Conservation (phyloP, 2,113 vertebrate species). For the Mormyrus lacerda region DNA sequence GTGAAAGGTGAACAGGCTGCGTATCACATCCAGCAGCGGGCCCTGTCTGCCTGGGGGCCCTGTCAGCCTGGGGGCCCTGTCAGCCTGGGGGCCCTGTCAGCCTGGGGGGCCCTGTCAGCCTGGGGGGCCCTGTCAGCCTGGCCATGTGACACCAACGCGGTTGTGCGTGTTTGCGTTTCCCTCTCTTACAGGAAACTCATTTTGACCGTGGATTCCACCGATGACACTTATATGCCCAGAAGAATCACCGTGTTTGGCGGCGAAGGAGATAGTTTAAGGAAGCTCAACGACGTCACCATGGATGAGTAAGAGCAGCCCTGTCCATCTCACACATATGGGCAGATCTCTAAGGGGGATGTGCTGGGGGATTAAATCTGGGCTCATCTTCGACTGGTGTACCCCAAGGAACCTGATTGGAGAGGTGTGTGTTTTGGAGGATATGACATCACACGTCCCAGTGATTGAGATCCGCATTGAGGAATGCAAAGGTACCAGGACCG, state of each 20-base stretch:
- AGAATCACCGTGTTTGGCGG: constrained; percentile 81
- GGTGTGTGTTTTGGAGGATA: constrained; percentile 90
- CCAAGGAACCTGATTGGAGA: constrained; percentile 86
- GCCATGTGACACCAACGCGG: neutral
- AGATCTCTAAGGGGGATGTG: neutral
- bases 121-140: neutral
- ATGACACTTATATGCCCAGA: constrained; percentile 97
- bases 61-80: neutral
- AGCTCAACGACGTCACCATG: constrained; percentile 80
- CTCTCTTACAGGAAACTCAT: constrained; percentile 72
- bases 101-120: neutral
- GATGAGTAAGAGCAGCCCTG: constrained; percentile 75
- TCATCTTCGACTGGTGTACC: neutral
- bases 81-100: neutral
- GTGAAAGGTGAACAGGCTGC: neutral
- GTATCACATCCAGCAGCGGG: neutral
- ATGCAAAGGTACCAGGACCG: constrained; percentile 72
- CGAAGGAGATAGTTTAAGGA: constrained; percentile 86
- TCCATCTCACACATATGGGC: neutral
- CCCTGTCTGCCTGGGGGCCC: neutral
- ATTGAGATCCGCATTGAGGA: constrained; percentile 92
- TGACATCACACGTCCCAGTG: constrained; percentile 81
- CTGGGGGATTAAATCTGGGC: neutral
- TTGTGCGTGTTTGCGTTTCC: neutral
- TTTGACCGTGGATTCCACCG: constrained; percentile 85